phyloP scores from a whole-genome alignment of 2,797 vertebrate species.

The Sciaenops ocellatus region DNA sequence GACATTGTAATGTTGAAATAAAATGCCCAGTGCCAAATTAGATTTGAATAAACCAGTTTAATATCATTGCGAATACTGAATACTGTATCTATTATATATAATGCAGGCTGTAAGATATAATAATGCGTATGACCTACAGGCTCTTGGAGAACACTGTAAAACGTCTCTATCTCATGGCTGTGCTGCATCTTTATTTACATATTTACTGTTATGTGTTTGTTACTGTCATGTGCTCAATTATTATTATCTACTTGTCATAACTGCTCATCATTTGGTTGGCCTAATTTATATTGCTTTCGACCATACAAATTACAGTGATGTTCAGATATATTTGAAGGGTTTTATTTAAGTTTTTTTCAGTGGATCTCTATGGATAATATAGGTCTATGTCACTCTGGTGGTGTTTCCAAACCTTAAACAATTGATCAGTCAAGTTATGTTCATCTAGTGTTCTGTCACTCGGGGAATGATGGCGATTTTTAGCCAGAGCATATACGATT shows the following conservation, averaged over 20 bases:
- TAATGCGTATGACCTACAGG: background rate
- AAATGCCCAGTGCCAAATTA: background rate
- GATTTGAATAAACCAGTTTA: slow-evolving; percentile 7
- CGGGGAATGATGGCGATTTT: background rate
- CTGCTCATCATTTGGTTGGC: background rate
- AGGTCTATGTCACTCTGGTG: background rate
- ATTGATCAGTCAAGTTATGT: background rate
- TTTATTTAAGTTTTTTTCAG: background rate
- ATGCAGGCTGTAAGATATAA: background rate
- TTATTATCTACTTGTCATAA: background rate
- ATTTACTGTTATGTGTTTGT: background rate
- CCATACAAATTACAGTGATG: background rate
- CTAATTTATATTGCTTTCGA: background rate
- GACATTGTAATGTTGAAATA: slow-evolving; percentile 1
- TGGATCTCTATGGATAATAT: background rate
- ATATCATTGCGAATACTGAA: background rate
- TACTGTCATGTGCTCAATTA: background rate
- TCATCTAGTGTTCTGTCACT: background rate
- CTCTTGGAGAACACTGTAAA: background rate
- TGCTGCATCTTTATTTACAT: background rate
- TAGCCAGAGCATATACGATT: background rate
- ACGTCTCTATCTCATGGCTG: background rate
- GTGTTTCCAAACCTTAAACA: background rate
- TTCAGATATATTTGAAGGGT: background rate
- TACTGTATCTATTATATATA: background rate